Conservation (phyloP, 2,888 invertebrate species). For the Toxonevra muliebris region DNA sequence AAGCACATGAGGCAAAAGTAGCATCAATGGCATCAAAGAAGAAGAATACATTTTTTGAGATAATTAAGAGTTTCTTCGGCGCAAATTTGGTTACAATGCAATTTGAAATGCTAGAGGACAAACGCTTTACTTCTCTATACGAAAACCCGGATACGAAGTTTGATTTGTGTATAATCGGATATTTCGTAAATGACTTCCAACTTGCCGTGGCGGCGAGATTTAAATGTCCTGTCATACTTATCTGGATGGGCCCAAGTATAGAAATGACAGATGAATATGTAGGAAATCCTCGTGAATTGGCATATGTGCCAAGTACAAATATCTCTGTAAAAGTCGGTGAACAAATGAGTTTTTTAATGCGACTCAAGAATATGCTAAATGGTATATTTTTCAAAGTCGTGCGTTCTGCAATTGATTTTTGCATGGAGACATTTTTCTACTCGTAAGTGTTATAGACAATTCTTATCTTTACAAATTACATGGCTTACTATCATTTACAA, state of each 20-base stretch:
- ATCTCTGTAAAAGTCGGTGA: conserved; percentile 37
- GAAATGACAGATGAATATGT: conserved; percentile 44
- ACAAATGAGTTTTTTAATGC: conserved; percentile 46
- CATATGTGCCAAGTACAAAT: conserved; percentile 51
- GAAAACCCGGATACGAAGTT: conserved; percentile 56
- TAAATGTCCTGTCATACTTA: conserved; percentile 53
- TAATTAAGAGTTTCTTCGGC: no score
- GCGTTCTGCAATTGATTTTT: conserved; percentile 22
- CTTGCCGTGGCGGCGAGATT: conserved; percentile 54
- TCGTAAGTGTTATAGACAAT: conserved; percentile 37
- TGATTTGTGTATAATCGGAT: conserved; percentile 59
- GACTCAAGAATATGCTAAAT: conserved; percentile 46
- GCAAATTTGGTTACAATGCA: conserved; percentile 53
- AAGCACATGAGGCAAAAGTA: conserved; percentile 34
- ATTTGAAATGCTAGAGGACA: conserved; percentile 49
- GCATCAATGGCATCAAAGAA: conserved; percentile 42
- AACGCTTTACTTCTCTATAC: conserved; percentile 53
- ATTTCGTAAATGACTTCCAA: conserved; percentile 57
- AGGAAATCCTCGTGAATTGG: conserved; percentile 53
- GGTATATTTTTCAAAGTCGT: conserved; percentile 24
- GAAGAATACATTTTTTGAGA: no score
- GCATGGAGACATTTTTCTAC: conserved; percentile 29
- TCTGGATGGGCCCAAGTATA: conserved; percentile 49
- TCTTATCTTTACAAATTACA: background rate
- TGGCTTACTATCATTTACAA: no score